Evolutionary conservation across 2,113 vertebrate species (phyloP).

Genomic region (Tragelaphus scriptus): DNA sequence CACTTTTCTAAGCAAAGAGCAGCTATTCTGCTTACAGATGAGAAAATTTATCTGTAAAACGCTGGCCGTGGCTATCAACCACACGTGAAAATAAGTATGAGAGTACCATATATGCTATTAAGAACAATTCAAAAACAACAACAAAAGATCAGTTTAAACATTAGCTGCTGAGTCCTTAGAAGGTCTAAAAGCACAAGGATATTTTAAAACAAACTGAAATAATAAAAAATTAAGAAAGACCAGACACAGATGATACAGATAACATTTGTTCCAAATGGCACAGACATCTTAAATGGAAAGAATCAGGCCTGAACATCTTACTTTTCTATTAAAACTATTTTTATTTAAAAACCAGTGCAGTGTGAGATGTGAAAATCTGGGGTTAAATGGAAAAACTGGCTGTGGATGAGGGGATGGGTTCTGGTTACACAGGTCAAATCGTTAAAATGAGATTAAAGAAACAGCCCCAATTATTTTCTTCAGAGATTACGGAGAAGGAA

Average conservation of each 20-base stretch:
- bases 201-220: slow-evolving; percentile 5
- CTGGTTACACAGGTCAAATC: neutral
- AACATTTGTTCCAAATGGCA: neutral
- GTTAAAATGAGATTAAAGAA: slow-evolving; percentile 9
- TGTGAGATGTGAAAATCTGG: neutral
- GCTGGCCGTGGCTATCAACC: neutral
- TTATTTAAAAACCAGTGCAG: neutral
- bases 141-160: neutral
- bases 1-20: neutral
- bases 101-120: neutral
- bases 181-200: neutral
- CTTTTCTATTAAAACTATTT: neutral
- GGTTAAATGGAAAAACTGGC: neutral
- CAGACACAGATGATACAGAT: neutral
- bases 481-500: neutral
- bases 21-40: neutral
- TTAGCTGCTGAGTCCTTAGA: neutral
- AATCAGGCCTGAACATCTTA: neutral
- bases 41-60: neutral
- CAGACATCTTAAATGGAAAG: neutral
- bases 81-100: neutral
- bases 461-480: neutral
- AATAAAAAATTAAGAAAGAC: neutral
- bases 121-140: neutral
- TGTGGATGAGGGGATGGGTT: neutral